phyloP scores from a whole-genome alignment of 2,888 invertebrate species.

The Spilosoma lubricipeda region DNA sequence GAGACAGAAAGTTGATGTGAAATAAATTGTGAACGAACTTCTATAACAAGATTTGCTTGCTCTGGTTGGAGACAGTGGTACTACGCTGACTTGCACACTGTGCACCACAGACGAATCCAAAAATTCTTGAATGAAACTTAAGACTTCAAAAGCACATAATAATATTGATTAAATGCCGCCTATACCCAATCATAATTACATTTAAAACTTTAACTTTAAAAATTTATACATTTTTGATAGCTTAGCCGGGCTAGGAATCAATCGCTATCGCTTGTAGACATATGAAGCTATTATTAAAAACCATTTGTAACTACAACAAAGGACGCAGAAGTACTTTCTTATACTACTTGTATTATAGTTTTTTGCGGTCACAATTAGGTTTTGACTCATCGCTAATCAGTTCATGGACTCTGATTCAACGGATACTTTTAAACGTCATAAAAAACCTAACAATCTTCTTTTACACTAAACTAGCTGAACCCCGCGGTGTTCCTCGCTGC shows the following conservation, averaged over 20 bases:
- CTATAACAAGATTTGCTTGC: too few species aligned
- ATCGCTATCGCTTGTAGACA: neutral
- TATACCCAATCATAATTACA: too few species aligned
- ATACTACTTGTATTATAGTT: slow-evolving; percentile 4
- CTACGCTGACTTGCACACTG: too few species aligned
- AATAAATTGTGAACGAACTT: too few species aligned
- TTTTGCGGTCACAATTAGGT: neutral
- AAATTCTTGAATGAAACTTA: too few species aligned
- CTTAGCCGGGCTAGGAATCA: neutral
- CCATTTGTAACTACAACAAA: slow-evolving; percentile 2
- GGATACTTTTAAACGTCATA: slow-evolving; percentile 5
- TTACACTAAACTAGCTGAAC: too few species aligned
- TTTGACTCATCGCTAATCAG: slow-evolving; percentile 14
- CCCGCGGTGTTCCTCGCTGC: too few species aligned
- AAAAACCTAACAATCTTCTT: neutral
- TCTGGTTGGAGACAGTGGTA: too few species aligned
- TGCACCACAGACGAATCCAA: too few species aligned
- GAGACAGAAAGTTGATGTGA: too few species aligned
- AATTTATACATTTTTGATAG: neutral
- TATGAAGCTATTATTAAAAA: neutral
- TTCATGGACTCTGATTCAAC: slow-evolving; percentile 9
- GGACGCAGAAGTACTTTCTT: slow-evolving; percentile 8
- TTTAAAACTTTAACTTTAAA: neutral
- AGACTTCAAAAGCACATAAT: too few species aligned
- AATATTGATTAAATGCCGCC: too few species aligned